phyloP scores from a whole-genome alignment of 2,888 invertebrate species.

The Hybos culiciformis region DNA sequence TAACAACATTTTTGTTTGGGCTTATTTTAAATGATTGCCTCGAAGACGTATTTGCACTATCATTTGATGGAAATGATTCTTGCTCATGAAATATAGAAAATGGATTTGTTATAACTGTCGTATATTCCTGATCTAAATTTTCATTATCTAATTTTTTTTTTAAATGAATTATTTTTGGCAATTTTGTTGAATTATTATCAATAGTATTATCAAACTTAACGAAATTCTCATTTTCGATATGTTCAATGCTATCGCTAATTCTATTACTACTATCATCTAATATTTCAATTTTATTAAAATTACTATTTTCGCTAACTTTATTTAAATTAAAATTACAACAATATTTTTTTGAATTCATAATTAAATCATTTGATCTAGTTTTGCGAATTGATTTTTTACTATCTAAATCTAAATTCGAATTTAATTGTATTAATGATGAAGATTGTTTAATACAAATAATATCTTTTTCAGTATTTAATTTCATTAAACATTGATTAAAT shows the following conservation, averaged over 20 bases:
- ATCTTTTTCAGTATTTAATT: neutral
- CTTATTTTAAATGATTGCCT: constrained; percentile 9
- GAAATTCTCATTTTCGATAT: neutral
- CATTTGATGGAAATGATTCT: constrained; percentile 3
- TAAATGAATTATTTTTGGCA: too few species aligned
- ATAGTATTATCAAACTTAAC: constrained; percentile 4
- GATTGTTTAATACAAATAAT: neutral
- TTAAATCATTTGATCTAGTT: neutral
- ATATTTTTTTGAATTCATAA: neutral
- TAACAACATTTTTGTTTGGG: constrained; percentile 9
- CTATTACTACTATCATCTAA: neutral
- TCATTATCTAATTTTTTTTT: constrained; percentile 10
- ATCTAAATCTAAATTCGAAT: neutral
- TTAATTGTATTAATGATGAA: neutral
- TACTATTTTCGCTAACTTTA: neutral
- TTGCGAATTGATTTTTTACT: neutral
- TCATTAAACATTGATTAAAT: neutral
- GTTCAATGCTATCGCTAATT: neutral
- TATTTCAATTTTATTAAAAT: neutral
- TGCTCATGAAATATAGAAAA: constrained; percentile 33
- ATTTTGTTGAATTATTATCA: constrained; percentile 13
- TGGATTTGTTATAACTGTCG: constrained; percentile 33
- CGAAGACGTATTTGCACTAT: constrained; percentile 20
- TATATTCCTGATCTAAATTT: constrained; percentile 17
- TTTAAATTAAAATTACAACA: neutral